phyloP scores from a whole-genome alignment of 1,140 invertebrate species.

The Antheraea pernyi region DNA sequence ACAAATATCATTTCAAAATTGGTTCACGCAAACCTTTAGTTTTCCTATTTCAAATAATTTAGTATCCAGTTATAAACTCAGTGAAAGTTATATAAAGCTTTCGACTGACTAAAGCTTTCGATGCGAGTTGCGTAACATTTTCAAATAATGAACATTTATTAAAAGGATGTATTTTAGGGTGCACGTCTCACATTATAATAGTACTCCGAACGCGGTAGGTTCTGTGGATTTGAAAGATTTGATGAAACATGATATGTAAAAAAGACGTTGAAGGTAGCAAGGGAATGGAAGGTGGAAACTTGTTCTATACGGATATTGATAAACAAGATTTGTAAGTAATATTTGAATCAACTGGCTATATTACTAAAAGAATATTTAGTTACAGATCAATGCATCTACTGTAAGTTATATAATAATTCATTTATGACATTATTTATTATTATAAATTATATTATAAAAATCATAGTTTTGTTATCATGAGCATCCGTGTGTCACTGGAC shows the following conservation, averaged over 20 bases:
- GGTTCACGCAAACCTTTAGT: not conserved
- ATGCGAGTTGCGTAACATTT: not conserved
- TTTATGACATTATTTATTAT: too few species aligned
- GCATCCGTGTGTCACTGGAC: constrained; percentile 24
- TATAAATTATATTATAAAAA: too few species aligned
- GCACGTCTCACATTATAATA: too few species aligned
- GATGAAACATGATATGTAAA: too few species aligned
- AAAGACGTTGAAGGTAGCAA: not conserved
- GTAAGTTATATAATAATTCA: too few species aligned
- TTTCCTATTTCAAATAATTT: not conserved
- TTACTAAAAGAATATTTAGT: not conserved
- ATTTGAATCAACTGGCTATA: not conserved
- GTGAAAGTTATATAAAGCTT: not conserved
- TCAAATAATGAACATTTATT: not conserved
- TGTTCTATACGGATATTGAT: not conserved
- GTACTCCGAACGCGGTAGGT: too few species aligned
- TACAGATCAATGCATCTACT: not conserved
- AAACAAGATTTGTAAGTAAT: not conserved
- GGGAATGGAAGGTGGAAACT: not conserved
- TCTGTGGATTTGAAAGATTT: too few species aligned
- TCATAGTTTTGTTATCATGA: not conserved
- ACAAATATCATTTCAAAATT: too few species aligned
- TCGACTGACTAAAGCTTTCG: not conserved
- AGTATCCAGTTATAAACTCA: not conserved
- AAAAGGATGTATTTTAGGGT: not conserved